Percentiles rank a stretch among this genome's conserved stretches.
Evolutionary conservation across 2,888 invertebrate species (phyloP).

Genomic region (Drosophila maculinotata): DNA sequence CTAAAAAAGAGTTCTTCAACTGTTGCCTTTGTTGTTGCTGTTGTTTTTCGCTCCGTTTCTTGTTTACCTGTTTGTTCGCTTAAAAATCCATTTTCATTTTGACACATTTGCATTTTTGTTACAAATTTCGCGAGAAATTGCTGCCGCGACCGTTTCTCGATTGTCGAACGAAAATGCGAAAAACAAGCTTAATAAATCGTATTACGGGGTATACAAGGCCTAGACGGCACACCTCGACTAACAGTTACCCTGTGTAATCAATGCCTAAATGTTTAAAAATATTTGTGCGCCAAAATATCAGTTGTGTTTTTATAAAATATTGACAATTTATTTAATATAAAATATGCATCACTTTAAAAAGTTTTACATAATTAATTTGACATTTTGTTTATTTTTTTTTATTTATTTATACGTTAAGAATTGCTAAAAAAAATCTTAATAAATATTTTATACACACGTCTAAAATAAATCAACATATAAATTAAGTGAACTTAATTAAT

Average conservation of each 20-base stretch:
- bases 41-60: slow-evolving; percentile 31
- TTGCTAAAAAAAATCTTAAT: too few relatives aligned
- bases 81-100: slow-evolving; percentile 67
- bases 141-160: slow-evolving; percentile 38
- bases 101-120: slow-evolving; percentile 67
- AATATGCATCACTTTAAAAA: too few relatives aligned
- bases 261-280: too few relatives aligned
- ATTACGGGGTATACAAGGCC: neutral
- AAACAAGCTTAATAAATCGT: slow-evolving; percentile 24
- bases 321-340: too few relatives aligned
- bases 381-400: too few relatives aligned
- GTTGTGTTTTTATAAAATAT: too few relatives aligned
- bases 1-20: slow-evolving; percentile 33
- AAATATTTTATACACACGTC: too few relatives aligned
- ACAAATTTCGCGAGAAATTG: slow-evolving; percentile 57
- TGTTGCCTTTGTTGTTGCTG: slow-evolving; percentile 4
- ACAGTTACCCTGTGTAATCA: neutral
- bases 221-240: neutral
- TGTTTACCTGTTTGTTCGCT: slow-evolving; percentile 43
- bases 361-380: too few relatives aligned
- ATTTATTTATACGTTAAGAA: too few relatives aligned
- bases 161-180: slow-evolving; percentile 21
- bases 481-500: too few relatives aligned
- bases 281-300: too few relatives aligned
- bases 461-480: too few relatives aligned